These are phyloP conservation scores for Drosophila hydei DNA, from an alignment of 1,140 invertebrate species.

Conservation along the genomic window DNA sequence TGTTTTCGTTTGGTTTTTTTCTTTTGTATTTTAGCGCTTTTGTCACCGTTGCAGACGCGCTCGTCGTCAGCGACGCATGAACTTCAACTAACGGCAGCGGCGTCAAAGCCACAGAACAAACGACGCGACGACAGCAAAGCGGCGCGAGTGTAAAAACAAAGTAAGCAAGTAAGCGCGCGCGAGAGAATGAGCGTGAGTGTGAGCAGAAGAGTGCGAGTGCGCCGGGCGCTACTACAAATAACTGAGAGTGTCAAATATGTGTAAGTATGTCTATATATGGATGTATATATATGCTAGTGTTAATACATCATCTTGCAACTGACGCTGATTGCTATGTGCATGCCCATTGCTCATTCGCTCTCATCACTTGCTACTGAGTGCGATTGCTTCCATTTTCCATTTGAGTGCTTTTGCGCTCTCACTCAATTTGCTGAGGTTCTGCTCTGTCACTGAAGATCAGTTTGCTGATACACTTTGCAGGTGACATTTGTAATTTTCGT, in stretches of 20 bases:
- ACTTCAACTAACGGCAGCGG: slow-evolving; percentile 46
- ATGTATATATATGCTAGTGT: neutral
- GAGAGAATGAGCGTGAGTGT: neutral
- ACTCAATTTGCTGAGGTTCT: slow-evolving; percentile 16
- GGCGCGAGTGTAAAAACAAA: slow-evolving; percentile 12
- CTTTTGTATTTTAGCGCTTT: slow-evolving; percentile 5
- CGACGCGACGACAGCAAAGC: slow-evolving; percentile 4
- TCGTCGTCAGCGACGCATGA: slow-evolving; percentile 51
- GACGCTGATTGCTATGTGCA: slow-evolving; percentile 1
- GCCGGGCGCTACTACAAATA: slow-evolving; percentile 7
- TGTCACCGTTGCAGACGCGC: slow-evolving; percentile 42
- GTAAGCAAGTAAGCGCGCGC: neutral
- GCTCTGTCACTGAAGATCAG: slow-evolving; percentile 25
- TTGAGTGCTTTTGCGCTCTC: slow-evolving; percentile 17
- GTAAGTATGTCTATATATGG: neutral
- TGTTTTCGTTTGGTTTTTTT: neutral
- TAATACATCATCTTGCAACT: slow-evolving; percentile 12
- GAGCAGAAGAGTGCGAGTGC: slow-evolving; percentile 1
- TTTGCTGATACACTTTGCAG: slow-evolving; percentile 20
- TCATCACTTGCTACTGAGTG: slow-evolving; percentile 6
- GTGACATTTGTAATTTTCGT: slow-evolving; percentile 29
- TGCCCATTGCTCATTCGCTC: neutral
- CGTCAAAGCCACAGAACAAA: slow-evolving; percentile 24
- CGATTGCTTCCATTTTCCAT: neutral
- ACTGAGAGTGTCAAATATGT: neutral